Evolutionary conservation across 64 coral and sea anemone genomes (phyloP), one percentile per base, ranked within the genome.

Genomic region (Catalaphyllia jardinei): DNA sequence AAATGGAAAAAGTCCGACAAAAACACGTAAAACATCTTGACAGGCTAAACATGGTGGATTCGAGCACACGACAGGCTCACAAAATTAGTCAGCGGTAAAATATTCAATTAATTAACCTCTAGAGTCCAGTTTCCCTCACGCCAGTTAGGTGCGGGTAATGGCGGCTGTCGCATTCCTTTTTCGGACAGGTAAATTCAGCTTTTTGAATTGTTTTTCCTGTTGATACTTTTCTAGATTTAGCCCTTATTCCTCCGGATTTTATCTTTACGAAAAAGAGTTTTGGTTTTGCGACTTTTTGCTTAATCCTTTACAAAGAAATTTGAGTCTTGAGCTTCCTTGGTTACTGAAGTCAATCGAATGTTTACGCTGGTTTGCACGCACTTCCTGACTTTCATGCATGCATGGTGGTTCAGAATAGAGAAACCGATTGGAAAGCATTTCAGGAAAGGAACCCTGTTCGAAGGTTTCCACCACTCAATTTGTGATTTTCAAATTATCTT

Each of bases 81-180:
- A 27, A 18, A 9, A 67, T 12, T 80, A 15, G 78, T 71, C 81
- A 85, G 81, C 81, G 81, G 81, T 24, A 69, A 85, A 71, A 28
- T 51, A 33, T 20, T 20, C 59, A 82, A 82, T 82, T 82, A 82
- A 82, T 82, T 82, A 82, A 65, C 1, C 79, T 85, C 35, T 71
- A 71, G 81, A 71, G 62, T 85, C 79, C 79, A 83, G 79, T 65
- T 31, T 33, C 29, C 18, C 31, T 65, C 60, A 29, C 18, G 29
- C 18, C 13, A 22, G 60, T 65, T 4, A 31, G 31, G 8, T 49
- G 42, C 29, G 11, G 22, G 81, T 85, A 17, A 85, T 72, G 81
- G 81, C 81, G 63, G 64, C 31, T 2, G 24, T 35, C 18, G 63
- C 62, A 85, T 71, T 80, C 78, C 54, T 85, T 4, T 69, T 29